Conservation (phyloP, 2,888 invertebrate species). For the Norana najaformis region DNA sequence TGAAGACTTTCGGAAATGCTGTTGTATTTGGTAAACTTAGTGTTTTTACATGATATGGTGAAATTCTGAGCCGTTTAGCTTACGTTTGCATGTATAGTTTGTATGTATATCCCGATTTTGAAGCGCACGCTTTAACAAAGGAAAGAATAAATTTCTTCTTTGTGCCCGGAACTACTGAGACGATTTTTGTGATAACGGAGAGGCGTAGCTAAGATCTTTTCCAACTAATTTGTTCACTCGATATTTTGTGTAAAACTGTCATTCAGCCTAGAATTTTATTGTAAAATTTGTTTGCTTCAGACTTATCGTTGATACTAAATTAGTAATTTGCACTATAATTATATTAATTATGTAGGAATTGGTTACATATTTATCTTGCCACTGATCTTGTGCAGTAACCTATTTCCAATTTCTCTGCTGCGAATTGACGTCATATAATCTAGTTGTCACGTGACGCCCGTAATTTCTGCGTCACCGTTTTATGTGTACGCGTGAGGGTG, state of each 20-base stretch:
- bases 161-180: not conserved
- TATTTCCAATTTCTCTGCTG: not conserved
- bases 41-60: not conserved
- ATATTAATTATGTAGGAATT: not conserved
- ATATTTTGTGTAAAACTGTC: not conserved
- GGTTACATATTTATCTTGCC: too few species aligned
- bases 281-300: not conserved
- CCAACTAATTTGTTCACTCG: not conserved
- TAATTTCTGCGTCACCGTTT: not conserved
- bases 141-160: not conserved
- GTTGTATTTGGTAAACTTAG: conserved; percentile 9
- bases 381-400: too few species aligned
- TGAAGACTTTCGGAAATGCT: not conserved
- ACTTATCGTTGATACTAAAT: not conserved
- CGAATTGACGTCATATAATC: not conserved
- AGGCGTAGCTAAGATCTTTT: not conserved
- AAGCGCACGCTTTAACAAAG: not conserved
- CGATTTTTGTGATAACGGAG: not conserved
- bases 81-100: conserved; percentile 5
- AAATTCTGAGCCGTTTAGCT: conserved; percentile 5
- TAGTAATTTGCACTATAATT: not conserved
- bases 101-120: not conserved
- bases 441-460: not conserved
- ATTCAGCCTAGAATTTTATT: not conserved
- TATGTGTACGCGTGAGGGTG: not conserved